Conservation (phyloP, 2,113 vertebrate genomes). For the Stercorarius parasiticus region DNA sequence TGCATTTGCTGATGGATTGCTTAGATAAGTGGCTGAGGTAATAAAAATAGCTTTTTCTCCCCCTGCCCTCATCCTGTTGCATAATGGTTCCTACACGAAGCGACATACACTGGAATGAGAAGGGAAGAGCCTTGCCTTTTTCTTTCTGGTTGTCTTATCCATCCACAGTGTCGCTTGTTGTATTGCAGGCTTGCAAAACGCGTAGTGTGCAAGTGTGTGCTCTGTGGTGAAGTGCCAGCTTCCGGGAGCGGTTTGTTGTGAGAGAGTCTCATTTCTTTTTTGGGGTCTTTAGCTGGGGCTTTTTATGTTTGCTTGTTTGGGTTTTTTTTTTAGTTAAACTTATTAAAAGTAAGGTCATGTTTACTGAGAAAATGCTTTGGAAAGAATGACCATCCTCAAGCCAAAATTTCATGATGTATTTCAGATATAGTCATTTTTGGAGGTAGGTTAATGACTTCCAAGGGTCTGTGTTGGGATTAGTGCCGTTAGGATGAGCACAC, state of each 20-base stretch:
- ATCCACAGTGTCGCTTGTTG: not conserved
- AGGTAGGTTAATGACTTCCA: not conserved
- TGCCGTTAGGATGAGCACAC: not conserved
- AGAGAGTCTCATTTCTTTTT: not conserved
- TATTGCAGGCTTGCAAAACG: not conserved
- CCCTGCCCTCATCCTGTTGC: not conserved
- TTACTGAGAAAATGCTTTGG: not conserved
- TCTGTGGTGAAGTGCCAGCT: not conserved
- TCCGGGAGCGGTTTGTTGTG: not conserved
- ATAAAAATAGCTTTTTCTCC: not conserved
- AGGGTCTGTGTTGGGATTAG: not conserved
- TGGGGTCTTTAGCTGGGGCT: not conserved
- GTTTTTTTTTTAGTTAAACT: not conserved
- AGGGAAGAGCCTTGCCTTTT: not conserved
- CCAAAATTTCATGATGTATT: not conserved
- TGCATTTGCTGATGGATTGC: not conserved
- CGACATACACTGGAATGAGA: not conserved
- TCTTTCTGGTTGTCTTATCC: not conserved
- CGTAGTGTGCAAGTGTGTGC: rapidly evolving
- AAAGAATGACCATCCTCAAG: not conserved
- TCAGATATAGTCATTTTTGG: not conserved
- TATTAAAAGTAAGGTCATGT: not conserved
- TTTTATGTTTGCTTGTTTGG: not conserved
- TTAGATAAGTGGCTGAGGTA: not conserved
- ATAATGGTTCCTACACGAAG: not conserved